These are phyloP conservation scores for Acanthosepion pharaonis DNA, from an alignment of 2,888 invertebrate genomes.

Conservation along the genomic window DNA sequence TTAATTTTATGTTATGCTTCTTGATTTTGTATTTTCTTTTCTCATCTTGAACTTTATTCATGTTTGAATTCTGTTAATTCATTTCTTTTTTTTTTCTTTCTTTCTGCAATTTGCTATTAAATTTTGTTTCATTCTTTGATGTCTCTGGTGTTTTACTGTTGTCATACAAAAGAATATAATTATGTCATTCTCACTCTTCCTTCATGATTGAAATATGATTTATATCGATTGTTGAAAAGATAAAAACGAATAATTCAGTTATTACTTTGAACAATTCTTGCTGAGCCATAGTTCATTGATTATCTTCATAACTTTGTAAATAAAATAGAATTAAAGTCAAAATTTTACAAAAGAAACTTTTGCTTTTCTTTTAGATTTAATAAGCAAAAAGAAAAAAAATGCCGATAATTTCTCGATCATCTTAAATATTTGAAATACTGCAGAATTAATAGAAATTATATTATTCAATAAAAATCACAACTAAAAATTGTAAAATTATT, in stretches of 20 bases:
- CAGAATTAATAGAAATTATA: not conserved
- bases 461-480: not conserved
- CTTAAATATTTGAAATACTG: not conserved
- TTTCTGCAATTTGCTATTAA: not conserved
- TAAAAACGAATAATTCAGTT: slow-evolving; percentile 1
- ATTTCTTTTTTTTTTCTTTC: not conserved
- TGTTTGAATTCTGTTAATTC: not conserved
- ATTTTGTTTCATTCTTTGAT: not conserved
- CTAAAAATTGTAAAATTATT: not conserved
- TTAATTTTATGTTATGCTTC: too few relatives aligned
- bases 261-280: not conserved
- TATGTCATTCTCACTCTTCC: not conserved
- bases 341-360: not conserved
- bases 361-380: not conserved
- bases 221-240: not conserved
- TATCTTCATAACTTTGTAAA: slow-evolving; percentile 4
- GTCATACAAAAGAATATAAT: not conserved
- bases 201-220: not conserved
- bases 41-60: not conserved
- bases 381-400: not conserved
- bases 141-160: not conserved
- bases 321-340: not conserved
- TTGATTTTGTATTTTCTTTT: not conserved
- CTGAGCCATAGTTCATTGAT: not conserved
- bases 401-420: not conserved